Conservation (phyloP, 2,797 vertebrate species). For the Sylvia borin region DNA sequence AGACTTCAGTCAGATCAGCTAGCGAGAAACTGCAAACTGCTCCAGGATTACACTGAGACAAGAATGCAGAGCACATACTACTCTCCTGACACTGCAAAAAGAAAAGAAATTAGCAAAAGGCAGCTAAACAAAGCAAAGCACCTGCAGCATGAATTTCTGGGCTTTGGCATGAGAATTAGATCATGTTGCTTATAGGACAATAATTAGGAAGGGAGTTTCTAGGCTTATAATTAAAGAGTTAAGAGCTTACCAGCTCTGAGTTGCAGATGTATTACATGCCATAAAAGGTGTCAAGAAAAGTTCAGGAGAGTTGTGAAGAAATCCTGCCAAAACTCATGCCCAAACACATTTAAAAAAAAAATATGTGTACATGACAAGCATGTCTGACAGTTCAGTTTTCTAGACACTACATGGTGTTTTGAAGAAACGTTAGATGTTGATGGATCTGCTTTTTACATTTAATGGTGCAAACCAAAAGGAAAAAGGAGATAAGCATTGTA, state of each 20-base stretch:
- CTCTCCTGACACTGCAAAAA: not conserved
- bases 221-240: slow-evolving; percentile 69
- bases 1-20: not conserved
- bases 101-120: not conserved
- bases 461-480: slow-evolving; percentile 44
- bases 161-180: slow-evolving; percentile 41
- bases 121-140: not conserved
- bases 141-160: not conserved
- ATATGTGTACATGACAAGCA: slow-evolving; percentile 73
- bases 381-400: slow-evolving; percentile 74
- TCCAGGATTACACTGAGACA: not conserved
- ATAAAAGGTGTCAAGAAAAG: slow-evolving; percentile 87
- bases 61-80: not conserved
- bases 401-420: slow-evolving; percentile 72
- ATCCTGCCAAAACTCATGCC: slow-evolving; percentile 88
- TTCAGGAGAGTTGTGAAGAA: slow-evolving; percentile 86
- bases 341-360: slow-evolving; percentile 84
- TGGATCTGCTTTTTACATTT: slow-evolving; percentile 67
- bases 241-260: slow-evolving; percentile 66
- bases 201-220: slow-evolving; percentile 60
- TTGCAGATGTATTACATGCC: slow-evolving; percentile 77
- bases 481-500: slow-evolving; percentile 3
- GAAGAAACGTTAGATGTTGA: slow-evolving; percentile 67
- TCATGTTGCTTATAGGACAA: slow-evolving; percentile 44
- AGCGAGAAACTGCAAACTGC: not conserved